Conservation (phyloP, 2,797 vertebrate genomes). For the Pteronotus mesoamericanus region DNA sequence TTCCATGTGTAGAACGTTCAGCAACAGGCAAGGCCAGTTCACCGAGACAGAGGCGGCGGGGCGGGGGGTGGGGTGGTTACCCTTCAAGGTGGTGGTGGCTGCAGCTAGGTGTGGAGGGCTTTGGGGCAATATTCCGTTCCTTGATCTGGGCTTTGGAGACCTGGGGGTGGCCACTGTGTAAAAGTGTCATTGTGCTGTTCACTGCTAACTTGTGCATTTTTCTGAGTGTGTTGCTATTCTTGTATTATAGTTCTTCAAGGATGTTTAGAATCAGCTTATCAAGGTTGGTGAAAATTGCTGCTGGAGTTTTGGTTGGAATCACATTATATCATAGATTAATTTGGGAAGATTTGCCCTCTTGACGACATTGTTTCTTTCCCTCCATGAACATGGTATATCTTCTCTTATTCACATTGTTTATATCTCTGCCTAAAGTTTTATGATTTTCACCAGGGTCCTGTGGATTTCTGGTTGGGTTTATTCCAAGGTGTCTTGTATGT, state of each 20-base stretch:
- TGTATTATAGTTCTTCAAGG: background rate
- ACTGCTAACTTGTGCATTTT: background rate
- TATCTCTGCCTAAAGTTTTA: background rate
- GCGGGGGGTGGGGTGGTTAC: background rate
- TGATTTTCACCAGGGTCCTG: background rate
- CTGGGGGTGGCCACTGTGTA: background rate
- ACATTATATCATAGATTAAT: background rate
- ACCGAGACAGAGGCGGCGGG: background rate
- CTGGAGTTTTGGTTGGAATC: background rate
- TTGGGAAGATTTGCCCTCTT: background rate
- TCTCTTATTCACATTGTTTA: background rate
- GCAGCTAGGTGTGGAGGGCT: background rate
- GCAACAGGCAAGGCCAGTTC: background rate
- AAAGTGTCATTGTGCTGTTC: background rate
- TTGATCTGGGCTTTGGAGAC: background rate
- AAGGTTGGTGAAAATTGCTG: background rate
- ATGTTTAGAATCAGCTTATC: background rate
- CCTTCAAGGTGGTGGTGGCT: background rate
- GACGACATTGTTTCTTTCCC: background rate
- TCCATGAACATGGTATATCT: constrained; percentile 53
- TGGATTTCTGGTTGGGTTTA: background rate
- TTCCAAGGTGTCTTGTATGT: background rate
- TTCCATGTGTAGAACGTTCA: background rate
- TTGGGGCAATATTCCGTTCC: background rate
- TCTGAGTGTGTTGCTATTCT: background rate